Conservation (phyloP, 2,113 vertebrate species). For the Entomyzon cyanotis region DNA sequence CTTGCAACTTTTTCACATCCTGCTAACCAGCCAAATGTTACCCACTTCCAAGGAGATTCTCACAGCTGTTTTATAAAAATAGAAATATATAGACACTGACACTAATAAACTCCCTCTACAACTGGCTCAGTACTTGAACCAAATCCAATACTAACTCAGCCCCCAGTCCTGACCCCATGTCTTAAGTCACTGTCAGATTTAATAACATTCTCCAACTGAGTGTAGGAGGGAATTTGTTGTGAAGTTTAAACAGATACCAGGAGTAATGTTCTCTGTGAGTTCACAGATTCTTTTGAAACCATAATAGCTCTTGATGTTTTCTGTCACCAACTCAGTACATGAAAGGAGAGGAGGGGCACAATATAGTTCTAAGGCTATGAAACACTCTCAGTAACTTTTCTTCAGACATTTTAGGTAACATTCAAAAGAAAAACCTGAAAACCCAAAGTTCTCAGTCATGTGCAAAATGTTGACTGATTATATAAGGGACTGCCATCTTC, state of each 20-base stretch:
- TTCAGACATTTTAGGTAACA: not conserved
- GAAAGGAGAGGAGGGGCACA: not conserved
- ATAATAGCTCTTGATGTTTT: not conserved
- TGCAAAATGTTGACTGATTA: not conserved
- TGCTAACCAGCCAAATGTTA: not conserved
- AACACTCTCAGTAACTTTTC: not conserved
- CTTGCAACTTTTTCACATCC: not conserved
- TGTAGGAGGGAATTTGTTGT: not conserved
- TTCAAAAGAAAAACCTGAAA: not conserved
- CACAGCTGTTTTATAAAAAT: not conserved
- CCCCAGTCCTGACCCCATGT: not conserved
- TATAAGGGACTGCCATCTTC: not conserved
- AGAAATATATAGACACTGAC: not conserved
- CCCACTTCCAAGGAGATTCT: not conserved
- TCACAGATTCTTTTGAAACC: not conserved
- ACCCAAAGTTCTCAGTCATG: not conserved
- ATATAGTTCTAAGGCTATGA: not conserved
- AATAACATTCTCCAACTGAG: not conserved
- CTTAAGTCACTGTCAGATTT: not conserved
- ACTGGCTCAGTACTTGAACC: not conserved
- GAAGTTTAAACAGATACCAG: not conserved
- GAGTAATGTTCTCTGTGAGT: not conserved
- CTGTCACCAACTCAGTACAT: not conserved
- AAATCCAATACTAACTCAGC: not conserved
- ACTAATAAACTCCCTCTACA: not conserved